Evolutionary conservation across 1,140 invertebrate genomes (phyloP), one percentile per base, ranked within the genome.

Genomic region (Trachymyrmex septentrionalis): DNA sequence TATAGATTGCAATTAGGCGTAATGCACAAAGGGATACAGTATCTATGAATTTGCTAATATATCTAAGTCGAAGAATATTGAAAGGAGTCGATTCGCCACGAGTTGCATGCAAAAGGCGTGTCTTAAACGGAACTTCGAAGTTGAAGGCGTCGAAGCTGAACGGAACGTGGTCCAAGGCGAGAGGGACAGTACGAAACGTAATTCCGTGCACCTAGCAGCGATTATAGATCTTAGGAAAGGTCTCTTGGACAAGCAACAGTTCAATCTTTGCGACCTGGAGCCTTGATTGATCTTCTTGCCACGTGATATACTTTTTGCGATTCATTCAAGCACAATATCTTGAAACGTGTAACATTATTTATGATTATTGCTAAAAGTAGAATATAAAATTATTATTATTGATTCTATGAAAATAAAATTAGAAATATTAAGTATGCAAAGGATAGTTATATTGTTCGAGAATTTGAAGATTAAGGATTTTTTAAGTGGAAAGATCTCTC

Each of bases 61-160:
- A 55, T 59, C 48, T 57, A 85, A 71, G 14, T 63, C 24, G 16
- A 21, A 24, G 55, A 44, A 82, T 48, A 19, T 24, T 84, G 44
- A 84, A 75, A 73, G 69, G 55, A 61, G 38, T 84, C n/a, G 24
- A 10, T 86, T 59, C 50, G 14, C 21, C 14, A 78, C 72, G n/a
- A 77, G 27, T 24, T 61, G 71, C 19, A 67, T 63, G 81, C 86
- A 85, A 89, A 85, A 87, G 82, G 77, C 85, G 80, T 64, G 55
- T 78, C 86, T 67, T 73, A 76, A 63, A 78, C 61, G 14, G 67
- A 84, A 72, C 61, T 24, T 80, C 78, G 73, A 57, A 57, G 61
- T 69, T 64, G 64, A 34, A 71, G 64, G 67, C 64, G 61, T 80
- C n/a, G 86, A 85, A 86, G 64, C 71, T 24, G 77, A 53, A 66